A percentile compares a stretch with the other conserved stretches of the same genome.
These are phyloP conservation scores for Abramis brama DNA, from an alignment of 2,113 vertebrate genomes.

Conservation along the genomic window DNA sequence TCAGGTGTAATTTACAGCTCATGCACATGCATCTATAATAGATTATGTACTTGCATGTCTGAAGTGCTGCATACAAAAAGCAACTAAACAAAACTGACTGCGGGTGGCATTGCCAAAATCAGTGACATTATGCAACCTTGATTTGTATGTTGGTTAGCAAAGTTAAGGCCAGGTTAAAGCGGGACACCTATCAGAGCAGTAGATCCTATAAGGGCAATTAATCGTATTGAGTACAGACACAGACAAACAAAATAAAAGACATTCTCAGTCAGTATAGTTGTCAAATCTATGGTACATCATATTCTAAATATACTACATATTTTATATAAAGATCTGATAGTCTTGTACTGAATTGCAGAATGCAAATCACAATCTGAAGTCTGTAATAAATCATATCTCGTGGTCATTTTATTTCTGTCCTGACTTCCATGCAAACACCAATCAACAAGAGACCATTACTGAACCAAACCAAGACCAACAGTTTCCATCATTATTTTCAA, in stretches of 20 bases:
- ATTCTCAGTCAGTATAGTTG: background rate
- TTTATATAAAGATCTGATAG: background rate
- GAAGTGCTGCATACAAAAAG: background rate
- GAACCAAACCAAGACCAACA: background rate
- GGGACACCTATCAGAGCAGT: conserved; percentile 7
- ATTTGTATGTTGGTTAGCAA: background rate
- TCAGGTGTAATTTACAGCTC: too few relatives aligned
- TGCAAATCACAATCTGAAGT: background rate
- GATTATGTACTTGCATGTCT: background rate
- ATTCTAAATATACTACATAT: background rate
- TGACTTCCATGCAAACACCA: background rate
- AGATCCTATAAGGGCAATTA: conserved; percentile 1
- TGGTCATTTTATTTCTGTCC: background rate
- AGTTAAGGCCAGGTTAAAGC: conserved; percentile 21
- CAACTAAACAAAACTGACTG: background rate
- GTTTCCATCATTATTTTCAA: background rate
- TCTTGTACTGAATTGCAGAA: background rate
- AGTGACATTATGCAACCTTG: background rate
- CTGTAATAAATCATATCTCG: background rate
- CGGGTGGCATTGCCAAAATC: background rate
- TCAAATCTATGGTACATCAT: background rate
- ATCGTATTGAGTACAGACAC: background rate
- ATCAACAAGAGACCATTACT: background rate
- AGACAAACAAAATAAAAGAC: background rate
- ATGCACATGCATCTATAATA: too few relatives aligned